Evolutionary conservation across 2,113 vertebrate species (phyloP), one percentile per base, ranked within the genome.

Genomic region (Syngnathoides biaculeatus): DNA sequence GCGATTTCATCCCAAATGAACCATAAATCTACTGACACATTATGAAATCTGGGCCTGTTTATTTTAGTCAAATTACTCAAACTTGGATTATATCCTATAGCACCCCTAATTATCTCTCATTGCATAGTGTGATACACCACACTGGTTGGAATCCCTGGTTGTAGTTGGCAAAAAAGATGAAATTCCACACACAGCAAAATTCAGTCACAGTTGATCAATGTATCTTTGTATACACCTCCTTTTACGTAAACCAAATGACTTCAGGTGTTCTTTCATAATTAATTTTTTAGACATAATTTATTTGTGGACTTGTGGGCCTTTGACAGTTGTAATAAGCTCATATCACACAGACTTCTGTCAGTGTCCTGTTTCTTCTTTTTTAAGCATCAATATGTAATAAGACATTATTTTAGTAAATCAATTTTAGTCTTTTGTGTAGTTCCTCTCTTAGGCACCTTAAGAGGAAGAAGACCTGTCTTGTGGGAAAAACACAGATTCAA

Each of bases 401-500:
- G 0, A 53, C 38, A 15, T 13, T 55, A n/a, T 55, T 11, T 55
- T 26, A 55, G n/a, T 22, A 19, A 11, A 58, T 17, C 19, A 7
- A 19, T 20, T 38, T 19, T 38, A 19, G 17, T 20, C 27, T 17
- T 58, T 38, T 19, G 42, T 5, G 47, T 5, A 26, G 22, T 47
- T 8, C 61, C 39, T 68, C 27, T 68, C 38, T 71, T 64, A 3
- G 38, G 66, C 56, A 14, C 43, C 80, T 52, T 67, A 68, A 62
- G 64, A 63, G n/a, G n/a, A n/a, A n/a, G 68, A 24, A 59, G 65
- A 67, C 68, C 56, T 77, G 52, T 42, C 24, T 27, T 74, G 65
- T 40, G 22, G 65, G 65, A 65, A 27, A 48, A 63, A 82, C 84
- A 86, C 86, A 87, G 84, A 90, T 83, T 87, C 84, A 85, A 82